Percentiles rank a stretch among this genome's conserved stretches.
Conservation (phyloP, 2,113 vertebrate species). For the Junco hyemalis region DNA sequence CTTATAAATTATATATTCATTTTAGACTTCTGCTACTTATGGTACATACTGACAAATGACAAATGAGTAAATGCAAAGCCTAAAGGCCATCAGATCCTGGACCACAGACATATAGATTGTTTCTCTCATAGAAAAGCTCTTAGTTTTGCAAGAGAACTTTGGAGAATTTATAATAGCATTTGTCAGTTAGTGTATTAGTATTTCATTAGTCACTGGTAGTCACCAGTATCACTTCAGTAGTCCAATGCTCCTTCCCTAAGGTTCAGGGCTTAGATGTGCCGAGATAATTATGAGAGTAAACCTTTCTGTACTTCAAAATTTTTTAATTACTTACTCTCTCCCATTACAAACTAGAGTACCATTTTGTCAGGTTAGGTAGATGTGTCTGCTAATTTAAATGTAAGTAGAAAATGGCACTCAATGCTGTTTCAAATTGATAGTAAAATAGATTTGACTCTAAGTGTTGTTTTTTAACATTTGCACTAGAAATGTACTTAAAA, state of each 20-base stretch:
- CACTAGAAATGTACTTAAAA: neutral
- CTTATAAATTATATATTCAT: neutral
- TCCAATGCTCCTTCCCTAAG: neutral
- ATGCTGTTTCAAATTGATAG: neutral
- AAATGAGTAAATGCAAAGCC: neutral
- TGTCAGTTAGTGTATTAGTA: neutral
- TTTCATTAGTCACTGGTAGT: neutral
- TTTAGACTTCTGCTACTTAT: neutral
- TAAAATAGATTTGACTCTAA: neutral
- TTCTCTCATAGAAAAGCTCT: neutral
- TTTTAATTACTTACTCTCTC: neutral
- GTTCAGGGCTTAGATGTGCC: neutral
- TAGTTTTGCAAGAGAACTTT: neutral
- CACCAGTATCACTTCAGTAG: neutral
- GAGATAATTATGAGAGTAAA: neutral
- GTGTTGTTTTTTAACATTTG: neutral
- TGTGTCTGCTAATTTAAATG: neutral
- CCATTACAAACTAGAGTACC: neutral
- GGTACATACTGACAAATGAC: neutral
- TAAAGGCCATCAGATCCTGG: neutral
- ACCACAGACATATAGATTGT: neutral
- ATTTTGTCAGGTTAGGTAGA: neutral
- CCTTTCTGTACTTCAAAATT: neutral
- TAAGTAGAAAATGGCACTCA: neutral
- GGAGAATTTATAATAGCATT: neutral